phyloP scores from a whole-genome alignment of 64 coral and sea anemone species.

The Montipora capricornis region DNA sequence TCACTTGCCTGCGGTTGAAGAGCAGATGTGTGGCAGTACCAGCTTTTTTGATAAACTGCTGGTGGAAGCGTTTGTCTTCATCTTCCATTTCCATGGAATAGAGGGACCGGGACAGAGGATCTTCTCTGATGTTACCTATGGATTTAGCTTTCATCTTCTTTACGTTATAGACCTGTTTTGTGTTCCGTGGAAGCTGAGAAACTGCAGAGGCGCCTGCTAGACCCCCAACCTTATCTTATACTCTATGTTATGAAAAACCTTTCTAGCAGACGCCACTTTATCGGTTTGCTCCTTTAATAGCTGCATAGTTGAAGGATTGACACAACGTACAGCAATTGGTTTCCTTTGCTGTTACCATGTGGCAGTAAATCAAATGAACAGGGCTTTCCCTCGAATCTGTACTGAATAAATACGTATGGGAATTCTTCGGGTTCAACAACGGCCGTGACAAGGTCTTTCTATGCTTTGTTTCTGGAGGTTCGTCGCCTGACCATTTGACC shows the following conservation, averaged over 20 bases:
- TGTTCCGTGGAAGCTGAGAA: slow-evolving; percentile 20
- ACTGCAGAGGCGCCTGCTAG: not conserved
- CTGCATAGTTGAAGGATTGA: slow-evolving; percentile 13
- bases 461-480: slow-evolving; percentile 25
- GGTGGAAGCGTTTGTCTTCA: slow-evolving; percentile 4
- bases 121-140: slow-evolving; percentile 3
- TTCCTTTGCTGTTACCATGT: slow-evolving; percentile 2
- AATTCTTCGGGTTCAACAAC: slow-evolving; percentile 20
- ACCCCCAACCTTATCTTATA: not conserved
- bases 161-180: slow-evolving; percentile 5
- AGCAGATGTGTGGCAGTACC: slow-evolving; percentile 14
- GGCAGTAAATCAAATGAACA: slow-evolving; percentile 17
- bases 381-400: not conserved
- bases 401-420: slow-evolving; percentile 21
- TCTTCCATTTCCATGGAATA: slow-evolving; percentile 4
- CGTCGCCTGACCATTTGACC: slow-evolving; percentile 13
- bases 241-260: not conserved
- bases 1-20: not conserved
- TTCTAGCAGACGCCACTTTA: not conserved
- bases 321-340: not conserved
- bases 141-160: slow-evolving; percentile 1
- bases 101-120: not conserved
- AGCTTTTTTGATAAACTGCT: slow-evolving; percentile 13
- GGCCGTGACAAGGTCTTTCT: slow-evolving; percentile 3
- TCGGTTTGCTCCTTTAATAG: not conserved